Base-by-base conservation (phyloP, 92 coral and sea anemone genomes). In the Paragorgia papillata region DNA sequence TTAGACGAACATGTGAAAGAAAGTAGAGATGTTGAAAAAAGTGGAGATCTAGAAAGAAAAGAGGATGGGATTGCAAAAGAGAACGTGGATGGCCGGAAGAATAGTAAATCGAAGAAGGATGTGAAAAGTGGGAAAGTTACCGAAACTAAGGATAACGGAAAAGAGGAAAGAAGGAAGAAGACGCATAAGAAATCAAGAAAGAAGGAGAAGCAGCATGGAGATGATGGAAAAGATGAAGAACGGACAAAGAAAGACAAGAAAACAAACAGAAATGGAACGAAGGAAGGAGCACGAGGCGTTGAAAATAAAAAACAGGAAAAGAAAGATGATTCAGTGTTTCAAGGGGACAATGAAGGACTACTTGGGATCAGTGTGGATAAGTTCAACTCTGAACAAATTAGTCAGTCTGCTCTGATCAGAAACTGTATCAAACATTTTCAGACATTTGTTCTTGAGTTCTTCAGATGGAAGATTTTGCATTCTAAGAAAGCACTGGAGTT, bases 401-500 rank as follows among this genome's bases (percentile, higher is more conserved):
- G 78, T 34, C 78, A 71, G 33, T 71, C 78, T 0, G 41, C 54
- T 57, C 51, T 71, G 32, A 18, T 71, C 17, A 53, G 78, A 24
- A 35, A 71, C 20, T 71, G 78, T 32, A 71, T 71, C n/a, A 58
- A 53, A 12, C 63, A 71, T 55, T 71, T 30, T n/a, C 21, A 49
- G 50, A 21, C 28, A 20, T 71, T 71, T 17, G 40, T 71, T 21
- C 50, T 53, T 49, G 78, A 71, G 48, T 71, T 71, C 65, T 71
- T 71, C 60, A 71, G 57, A 18, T 55, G 78, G 29, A 71, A 71
- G 30, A 53, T 71, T 50, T 71, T 71, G 17, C 51, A 55, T 55
- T 22, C 50, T 2, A 41, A 71, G 35, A 71, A 55, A 29, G 63
- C 64, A 4, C 20, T 20, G 41, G 78, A 53, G 1, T 28, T 32